Conservation (phyloP, 2,113 vertebrate genomes). For the Pedetes capensis region DNA sequence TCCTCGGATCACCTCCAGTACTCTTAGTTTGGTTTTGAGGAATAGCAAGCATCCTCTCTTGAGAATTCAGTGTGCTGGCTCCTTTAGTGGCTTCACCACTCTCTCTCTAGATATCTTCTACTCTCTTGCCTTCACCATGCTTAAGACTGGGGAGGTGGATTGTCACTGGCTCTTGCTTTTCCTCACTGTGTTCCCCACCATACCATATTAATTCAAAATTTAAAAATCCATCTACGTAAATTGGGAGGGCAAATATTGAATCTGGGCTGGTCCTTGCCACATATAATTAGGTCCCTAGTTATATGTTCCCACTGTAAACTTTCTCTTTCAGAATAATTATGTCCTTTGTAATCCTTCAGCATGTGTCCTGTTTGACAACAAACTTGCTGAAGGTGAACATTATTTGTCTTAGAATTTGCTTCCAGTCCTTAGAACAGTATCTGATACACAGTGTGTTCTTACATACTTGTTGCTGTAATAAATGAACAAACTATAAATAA, state of each 20-base stretch:
- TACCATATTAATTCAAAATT: not conserved
- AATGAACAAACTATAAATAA: not conserved
- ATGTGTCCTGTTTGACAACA: not conserved
- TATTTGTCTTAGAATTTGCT: constrained; percentile 1
- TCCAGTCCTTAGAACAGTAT: not conserved
- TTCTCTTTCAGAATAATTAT: constrained; percentile 7
- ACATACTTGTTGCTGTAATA: constrained; percentile 45
- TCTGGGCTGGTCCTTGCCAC: not conserved
- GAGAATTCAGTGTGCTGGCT: not conserved
- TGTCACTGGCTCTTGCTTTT: not conserved
- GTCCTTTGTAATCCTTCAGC: not conserved
- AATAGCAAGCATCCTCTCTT: not conserved
- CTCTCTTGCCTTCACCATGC: not conserved
- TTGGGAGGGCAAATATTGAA: not conserved
- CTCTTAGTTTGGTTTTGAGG: not conserved
- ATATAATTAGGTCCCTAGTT: not conserved
- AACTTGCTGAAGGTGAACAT: not conserved
- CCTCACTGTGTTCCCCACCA: not conserved
- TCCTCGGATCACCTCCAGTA: not conserved
- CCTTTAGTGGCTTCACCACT: not conserved
- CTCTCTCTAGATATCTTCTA: not conserved
- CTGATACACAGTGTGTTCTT: not conserved
- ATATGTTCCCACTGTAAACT: not conserved
- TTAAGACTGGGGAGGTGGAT: not conserved
- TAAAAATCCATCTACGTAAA: not conserved